Evolutionary conservation across 2,888 invertebrate genomes (phyloP).

Genomic region (Automeris io): DNA sequence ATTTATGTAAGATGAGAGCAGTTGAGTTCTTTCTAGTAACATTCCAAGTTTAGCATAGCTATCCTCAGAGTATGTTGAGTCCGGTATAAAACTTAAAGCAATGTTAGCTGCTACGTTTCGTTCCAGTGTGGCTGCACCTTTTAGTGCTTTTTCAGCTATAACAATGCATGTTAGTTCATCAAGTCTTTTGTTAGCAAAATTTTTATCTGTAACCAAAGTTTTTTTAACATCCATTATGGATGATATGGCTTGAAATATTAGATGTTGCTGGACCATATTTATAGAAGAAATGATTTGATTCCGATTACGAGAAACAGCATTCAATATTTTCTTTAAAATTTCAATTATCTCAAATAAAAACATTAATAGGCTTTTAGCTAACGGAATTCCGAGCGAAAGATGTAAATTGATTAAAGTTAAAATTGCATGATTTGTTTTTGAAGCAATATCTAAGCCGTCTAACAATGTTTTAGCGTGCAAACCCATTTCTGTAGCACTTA

Average conservation of each 20-base stretch:
- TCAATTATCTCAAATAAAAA: conserved; percentile 89
- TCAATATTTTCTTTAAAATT: conserved; percentile 85
- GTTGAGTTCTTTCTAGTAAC: conserved; percentile 80
- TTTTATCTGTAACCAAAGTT: conserved; percentile 79
- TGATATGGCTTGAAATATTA: conserved; percentile 84
- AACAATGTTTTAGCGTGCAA: conserved; percentile 55
- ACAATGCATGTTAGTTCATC: conserved; percentile 86
- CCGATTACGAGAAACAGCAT: conserved; percentile 81
- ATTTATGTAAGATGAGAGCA: conserved; percentile 77
- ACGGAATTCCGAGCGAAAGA: conserved; percentile 82
- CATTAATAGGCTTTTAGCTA: conserved; percentile 85
- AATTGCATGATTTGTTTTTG: conserved; percentile 76
- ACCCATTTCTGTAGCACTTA: conserved; percentile 64
- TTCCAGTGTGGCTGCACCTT: conserved; percentile 79
- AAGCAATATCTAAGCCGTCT: conserved; percentile 82
- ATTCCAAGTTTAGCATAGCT: conserved; percentile 78
- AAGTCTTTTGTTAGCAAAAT: conserved; percentile 80
- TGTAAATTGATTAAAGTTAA: conserved; percentile 81
- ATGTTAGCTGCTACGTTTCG: conserved; percentile 81
- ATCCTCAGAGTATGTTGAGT: conserved; percentile 78
- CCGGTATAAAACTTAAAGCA: conserved; percentile 81
- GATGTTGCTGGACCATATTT: conserved; percentile 87
- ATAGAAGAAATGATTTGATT: conserved; percentile 83
- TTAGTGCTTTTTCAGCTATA: conserved; percentile 82
- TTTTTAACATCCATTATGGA: conserved; percentile 83